Conservation (phyloP, 2,797 vertebrate genomes). For the Notoglanidium macrostoma region DNA sequence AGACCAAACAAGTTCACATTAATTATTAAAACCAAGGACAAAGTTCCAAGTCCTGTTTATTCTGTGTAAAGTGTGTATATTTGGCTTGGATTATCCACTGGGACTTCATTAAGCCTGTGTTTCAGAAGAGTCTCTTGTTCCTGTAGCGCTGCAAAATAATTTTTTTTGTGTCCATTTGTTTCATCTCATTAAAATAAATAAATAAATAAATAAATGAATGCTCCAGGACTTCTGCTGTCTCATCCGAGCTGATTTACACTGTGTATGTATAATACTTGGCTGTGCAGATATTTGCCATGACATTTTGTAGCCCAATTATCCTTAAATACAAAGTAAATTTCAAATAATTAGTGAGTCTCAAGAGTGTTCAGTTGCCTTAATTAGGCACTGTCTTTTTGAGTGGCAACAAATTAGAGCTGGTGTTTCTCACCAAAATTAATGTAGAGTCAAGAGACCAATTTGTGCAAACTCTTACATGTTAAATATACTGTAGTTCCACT, state of each 20-base stretch:
- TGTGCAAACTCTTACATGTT: background rate
- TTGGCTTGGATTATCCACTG: background rate
- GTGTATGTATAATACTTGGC: background rate
- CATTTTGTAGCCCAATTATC: slow-evolving; percentile 16
- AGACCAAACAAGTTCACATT: background rate
- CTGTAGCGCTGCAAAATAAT: background rate
- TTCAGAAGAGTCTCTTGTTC: background rate
- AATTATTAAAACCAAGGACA: slow-evolving; percentile 8
- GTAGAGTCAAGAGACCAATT: slow-evolving; percentile 6
- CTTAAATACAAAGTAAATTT: background rate
- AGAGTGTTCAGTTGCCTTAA: background rate
- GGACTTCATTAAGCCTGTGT: slow-evolving; percentile 23
- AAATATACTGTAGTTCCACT: background rate
- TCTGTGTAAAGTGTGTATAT: background rate
- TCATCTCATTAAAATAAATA: background rate
- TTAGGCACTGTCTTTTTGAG: background rate
- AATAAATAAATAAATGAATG: too few species aligned
- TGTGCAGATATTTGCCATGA: background rate
- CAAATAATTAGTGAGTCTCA: slow-evolving; percentile 8
- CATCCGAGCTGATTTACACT: background rate
- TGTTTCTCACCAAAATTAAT: background rate
- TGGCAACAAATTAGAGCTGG: slow-evolving; percentile 10
- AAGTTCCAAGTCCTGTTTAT: background rate
- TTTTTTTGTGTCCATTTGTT: background rate
- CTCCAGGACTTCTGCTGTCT: background rate